phyloP scores from a whole-genome alignment of 64 coral and sea anemone genomes.

The Montipora sp. region DNA sequence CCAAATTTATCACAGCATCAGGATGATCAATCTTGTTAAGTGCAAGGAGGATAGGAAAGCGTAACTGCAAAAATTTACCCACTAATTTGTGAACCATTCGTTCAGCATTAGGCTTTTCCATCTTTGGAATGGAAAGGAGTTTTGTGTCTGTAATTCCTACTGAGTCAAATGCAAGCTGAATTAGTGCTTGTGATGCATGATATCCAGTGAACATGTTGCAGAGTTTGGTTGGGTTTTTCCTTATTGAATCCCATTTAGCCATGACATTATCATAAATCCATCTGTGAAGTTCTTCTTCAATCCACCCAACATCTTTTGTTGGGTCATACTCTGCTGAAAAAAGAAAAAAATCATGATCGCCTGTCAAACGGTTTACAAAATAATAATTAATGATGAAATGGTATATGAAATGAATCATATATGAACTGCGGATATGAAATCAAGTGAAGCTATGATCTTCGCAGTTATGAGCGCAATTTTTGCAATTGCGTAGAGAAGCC shows the following conservation, averaged over 20 bases:
- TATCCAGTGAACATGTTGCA: conserved; percentile 86
- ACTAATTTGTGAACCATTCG: conserved; percentile 68
- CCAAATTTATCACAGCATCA: conserved; percentile 62
- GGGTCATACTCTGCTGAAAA: conserved; percentile 78
- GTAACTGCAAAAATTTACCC: conserved; percentile 63
- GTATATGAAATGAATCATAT: no score
- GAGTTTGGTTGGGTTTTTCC: conserved; percentile 78
- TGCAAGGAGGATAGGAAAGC: conserved; percentile 83
- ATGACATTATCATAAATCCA: conserved; percentile 92
- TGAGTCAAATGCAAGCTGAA: conserved; percentile 58
- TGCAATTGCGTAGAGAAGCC: no score
- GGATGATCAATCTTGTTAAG: conserved; percentile 78
- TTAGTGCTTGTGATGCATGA: conserved; percentile 67
- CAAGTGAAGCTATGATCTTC: no score
- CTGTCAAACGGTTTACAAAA: not conserved
- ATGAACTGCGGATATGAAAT: no score
- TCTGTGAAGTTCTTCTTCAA: conserved; percentile 76
- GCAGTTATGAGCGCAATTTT: no score
- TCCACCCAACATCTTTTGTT: conserved; percentile 84
- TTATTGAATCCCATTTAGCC: conserved; percentile 84
- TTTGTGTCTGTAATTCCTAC: conserved; percentile 77
- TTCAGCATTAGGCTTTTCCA: conserved; percentile 49
- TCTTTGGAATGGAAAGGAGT: conserved; percentile 45
- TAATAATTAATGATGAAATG: no score
- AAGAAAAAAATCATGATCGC: not conserved